These are phyloP conservation scores for Polyommatus iphigenia DNA, from an alignment of 2,888 invertebrate species.

Conservation along the genomic window DNA sequence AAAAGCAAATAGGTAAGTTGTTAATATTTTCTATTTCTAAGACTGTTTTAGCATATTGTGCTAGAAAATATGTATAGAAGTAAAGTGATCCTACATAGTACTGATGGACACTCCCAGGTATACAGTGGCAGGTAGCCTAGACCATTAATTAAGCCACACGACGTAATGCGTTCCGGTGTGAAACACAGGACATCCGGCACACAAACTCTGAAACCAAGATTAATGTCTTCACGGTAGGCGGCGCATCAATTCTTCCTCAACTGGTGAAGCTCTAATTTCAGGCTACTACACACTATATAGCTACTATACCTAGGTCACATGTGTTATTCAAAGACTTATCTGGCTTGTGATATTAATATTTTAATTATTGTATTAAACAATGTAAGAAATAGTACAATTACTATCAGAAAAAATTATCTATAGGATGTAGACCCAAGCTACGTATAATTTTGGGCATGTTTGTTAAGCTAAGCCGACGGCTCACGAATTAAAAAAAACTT, in stretches of 20 bases:
- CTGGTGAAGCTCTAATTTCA: background rate
- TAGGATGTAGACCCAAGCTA: too few species aligned
- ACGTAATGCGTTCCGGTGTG: conserved; percentile 29
- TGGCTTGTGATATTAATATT: too few species aligned
- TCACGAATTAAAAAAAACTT: too few species aligned
- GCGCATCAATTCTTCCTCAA: conserved; percentile 20
- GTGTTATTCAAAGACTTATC: too few species aligned
- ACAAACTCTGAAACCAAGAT: conserved; percentile 29
- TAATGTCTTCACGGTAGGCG: conserved; percentile 23
- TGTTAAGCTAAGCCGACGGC: too few species aligned
- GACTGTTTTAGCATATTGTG: background rate
- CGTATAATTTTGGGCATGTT: too few species aligned
- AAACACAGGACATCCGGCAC: conserved; percentile 24
- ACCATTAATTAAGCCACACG: conserved; percentile 26
- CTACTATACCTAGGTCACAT: background rate
- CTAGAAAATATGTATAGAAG: background rate
- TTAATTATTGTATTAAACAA: too few species aligned
- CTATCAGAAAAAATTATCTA: too few species aligned
- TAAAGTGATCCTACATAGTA: background rate
- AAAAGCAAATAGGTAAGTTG: too few species aligned
- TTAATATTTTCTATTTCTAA: too few species aligned
- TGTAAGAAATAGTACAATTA: too few species aligned
- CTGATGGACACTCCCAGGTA: conserved; percentile 1
- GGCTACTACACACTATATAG: background rate
- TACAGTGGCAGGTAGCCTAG: conserved; percentile 8